These are phyloP conservation scores for Bombus cullumanus DNA, from an alignment of 1,140 invertebrate species.

Conservation along the genomic window DNA sequence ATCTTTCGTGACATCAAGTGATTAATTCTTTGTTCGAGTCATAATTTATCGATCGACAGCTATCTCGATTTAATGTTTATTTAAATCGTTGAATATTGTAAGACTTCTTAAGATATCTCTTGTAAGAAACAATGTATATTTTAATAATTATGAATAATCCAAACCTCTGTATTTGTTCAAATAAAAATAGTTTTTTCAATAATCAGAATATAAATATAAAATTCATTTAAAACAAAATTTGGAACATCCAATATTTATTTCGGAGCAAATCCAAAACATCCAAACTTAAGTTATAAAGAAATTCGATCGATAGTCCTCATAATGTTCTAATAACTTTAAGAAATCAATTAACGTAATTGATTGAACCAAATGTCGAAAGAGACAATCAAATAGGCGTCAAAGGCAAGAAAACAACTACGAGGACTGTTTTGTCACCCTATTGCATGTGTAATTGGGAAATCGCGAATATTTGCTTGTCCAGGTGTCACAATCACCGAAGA, in stretches of 20 bases:
- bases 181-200: background rate
- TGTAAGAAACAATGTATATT: too few relatives aligned
- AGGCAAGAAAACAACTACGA: background rate
- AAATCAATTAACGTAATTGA: background rate
- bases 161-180: background rate
- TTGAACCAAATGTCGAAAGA: background rate
- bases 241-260: too few relatives aligned
- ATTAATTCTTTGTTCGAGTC: background rate
- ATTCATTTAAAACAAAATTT: too few relatives aligned
- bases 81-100: too few relatives aligned
- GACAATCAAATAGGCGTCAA: too few relatives aligned
- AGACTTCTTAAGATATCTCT: too few relatives aligned
- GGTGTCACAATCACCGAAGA: constrained; percentile 20
- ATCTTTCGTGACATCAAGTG: background rate
- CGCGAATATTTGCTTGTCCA: background rate
- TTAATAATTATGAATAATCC: background rate
- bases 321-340: background rate
- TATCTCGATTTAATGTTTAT: background rate
- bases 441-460: constrained; percentile 30
- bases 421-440: constrained; percentile 17
- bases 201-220: too few relatives aligned
- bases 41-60: background rate
- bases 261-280: too few relatives aligned
- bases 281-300: too few relatives aligned
- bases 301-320: too few relatives aligned